These are phyloP conservation scores for Temnothorax longispinosus DNA, from an alignment of 1,140 invertebrate genomes.

Conservation along the genomic window DNA sequence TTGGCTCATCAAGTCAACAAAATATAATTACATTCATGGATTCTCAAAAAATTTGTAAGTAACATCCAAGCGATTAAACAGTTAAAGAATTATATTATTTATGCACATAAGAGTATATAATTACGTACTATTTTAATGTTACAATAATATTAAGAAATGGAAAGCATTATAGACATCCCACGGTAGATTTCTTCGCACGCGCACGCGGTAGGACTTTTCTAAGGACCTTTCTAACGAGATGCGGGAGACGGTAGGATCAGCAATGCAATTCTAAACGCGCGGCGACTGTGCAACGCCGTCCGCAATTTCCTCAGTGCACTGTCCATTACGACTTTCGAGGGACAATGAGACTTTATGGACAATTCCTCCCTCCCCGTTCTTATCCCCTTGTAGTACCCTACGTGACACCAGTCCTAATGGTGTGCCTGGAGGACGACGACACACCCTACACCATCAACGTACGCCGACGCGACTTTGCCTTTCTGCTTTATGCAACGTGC, in stretches of 20 bases:
- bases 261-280: constrained; percentile 43
- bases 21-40: not conserved
- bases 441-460: constrained; percentile 58
- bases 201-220: not conserved
- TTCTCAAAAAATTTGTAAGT: not conserved
- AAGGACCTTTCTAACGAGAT: constrained; percentile 17
- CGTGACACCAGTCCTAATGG: constrained; percentile 77
- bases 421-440: constrained; percentile 64
- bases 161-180: not conserved
- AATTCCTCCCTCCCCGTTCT: constrained; percentile 26
- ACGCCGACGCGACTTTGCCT: constrained; percentile 62
- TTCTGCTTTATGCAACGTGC: constrained; percentile 57
- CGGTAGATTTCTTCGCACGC: not conserved
- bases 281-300: constrained; percentile 40
- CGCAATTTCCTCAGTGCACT: constrained; percentile 42
- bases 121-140: not conserved
- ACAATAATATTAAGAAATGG: not conserved
- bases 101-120: not conserved
- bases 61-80: not conserved
- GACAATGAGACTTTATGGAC: constrained; percentile 60
- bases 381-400: constrained; percentile 57
- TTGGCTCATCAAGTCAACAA: no score
- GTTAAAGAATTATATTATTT: not conserved
- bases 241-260: not conserved
- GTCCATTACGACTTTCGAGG: constrained; percentile 61